Evolutionary conservation across 2,888 invertebrate genomes (phyloP).

Genomic region (Drosophila histrio): DNA sequence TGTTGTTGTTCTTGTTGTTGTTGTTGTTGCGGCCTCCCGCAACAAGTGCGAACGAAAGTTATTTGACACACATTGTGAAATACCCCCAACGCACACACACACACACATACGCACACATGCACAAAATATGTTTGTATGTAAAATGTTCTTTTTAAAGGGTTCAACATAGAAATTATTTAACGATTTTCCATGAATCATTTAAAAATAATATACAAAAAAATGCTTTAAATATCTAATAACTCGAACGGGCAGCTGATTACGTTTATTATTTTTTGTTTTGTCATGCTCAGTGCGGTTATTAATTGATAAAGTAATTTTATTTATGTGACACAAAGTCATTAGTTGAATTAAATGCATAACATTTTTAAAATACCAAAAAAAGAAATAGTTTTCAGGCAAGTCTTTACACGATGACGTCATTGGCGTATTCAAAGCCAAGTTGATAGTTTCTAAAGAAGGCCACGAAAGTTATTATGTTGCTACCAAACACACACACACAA

Average conservation of each 20-base stretch:
- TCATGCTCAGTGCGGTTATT: constrained; percentile 64
- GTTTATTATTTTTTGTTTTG: constrained; percentile 33
- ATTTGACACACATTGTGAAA: constrained; percentile 62
- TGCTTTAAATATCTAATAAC: constrained; percentile 6
- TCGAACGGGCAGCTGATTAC: constrained; percentile 37
- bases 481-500: constrained; percentile 1
- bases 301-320: constrained; percentile 58
- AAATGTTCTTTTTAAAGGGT: constrained; percentile 27
- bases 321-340: constrained; percentile 27
- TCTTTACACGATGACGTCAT: constrained; percentile 41
- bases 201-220: not conserved
- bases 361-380: not conserved
- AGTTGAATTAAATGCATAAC: constrained; percentile 28
- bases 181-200: constrained; percentile 42
- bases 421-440: constrained; percentile 13
- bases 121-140: not conserved
- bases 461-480: constrained; percentile 17
- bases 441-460: constrained; percentile 13
- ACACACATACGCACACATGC: not conserved
- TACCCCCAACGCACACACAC: constrained; percentile 5
- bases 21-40: constrained; percentile 27
- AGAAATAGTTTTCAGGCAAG: not conserved
- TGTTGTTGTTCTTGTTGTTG: constrained; percentile 22
- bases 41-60: constrained; percentile 56
- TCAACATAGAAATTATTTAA: constrained; percentile 12